Percentiles rank a stretch among this genome's conserved stretches.
phyloP scores from a whole-genome alignment of 2,113 vertebrate species.

The Paratilapia polleni region DNA sequence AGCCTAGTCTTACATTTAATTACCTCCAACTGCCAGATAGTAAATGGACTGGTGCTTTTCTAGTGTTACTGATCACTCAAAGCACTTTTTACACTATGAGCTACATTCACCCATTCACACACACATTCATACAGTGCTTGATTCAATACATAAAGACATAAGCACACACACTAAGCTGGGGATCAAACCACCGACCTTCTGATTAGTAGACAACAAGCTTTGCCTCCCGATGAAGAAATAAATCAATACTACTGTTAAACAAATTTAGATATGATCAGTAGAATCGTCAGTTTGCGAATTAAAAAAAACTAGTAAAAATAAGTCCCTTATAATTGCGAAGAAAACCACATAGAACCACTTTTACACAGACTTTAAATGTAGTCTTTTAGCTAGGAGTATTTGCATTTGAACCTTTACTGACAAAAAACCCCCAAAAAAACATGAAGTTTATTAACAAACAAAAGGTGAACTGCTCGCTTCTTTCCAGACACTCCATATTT shows the following conservation, averaged over 20 bases:
- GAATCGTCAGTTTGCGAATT: neutral
- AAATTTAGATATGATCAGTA: neutral
- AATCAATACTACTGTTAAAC: neutral
- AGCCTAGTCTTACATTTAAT: neutral
- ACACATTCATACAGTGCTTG: neutral
- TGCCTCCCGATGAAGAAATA: neutral
- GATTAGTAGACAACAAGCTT: neutral
- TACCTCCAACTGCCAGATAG: neutral
- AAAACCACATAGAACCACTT: neutral
- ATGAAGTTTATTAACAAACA: neutral
- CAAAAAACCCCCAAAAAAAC: neutral
- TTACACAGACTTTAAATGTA: neutral
- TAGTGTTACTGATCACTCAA: neutral
- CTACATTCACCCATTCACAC: neutral
- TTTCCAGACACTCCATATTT: neutral
- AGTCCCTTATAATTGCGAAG: neutral
- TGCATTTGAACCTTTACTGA: neutral
- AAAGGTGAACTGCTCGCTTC: neutral
- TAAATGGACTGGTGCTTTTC: neutral
- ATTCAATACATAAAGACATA: neutral
- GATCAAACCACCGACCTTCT: neutral
- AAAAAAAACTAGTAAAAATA: neutral
- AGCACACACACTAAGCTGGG: neutral
- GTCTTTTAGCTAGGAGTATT: neutral
- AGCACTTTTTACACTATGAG: neutral